Base-by-base conservation (phyloP, 2,113 vertebrate genomes). In the Pachycephala philippinensis region DNA sequence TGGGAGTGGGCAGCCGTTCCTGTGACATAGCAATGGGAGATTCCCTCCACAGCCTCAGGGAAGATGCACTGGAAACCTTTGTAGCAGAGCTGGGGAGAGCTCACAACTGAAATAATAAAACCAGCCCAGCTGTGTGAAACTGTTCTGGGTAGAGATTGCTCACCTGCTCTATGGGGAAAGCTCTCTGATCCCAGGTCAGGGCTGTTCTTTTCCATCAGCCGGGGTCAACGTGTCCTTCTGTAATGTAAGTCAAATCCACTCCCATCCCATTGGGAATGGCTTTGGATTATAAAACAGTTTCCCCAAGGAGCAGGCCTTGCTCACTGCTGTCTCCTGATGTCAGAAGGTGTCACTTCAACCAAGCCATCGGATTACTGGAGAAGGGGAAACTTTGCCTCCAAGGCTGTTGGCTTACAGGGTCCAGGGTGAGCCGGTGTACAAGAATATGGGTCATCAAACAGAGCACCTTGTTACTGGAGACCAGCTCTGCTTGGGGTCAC, bases 51-150 rank as follows among this genome's bases (percentile, higher is more conserved):
- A 83, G 93, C 91, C 87, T 95, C 94, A 97, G 85, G 78, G 85
- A 92, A 70, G 84, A 81, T 71, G 87, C 85, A 60, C 87, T 93
- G 90, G 64, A 93, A 95, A 88, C 59, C 92, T 90, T 74, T 85
- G 68, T 91, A 93, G 93, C 95, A 90, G 90, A 92, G 95, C 88
- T 94, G 93, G 85, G 85, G 52, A 54, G 42, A 88, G 63, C 90
- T 96, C 60, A 52, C 85, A 63, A 74, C 56, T 71, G 37, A 83
- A 95, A 86, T 50, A 95, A 93, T 95, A 96, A 96, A 95, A 53
- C 28, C 72, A 86, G 64, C 86, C 75, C 71, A 75, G 82, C 72
- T 75, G 71, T 35, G 59, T 84, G 93, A 94, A 89, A 76, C 63
- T 70, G 42, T 64, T 84, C 84, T 86, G 87, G 75, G 56, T 74